Conservation (phyloP, 1,140 invertebrate genomes). For the Augochlora pura region DNA sequence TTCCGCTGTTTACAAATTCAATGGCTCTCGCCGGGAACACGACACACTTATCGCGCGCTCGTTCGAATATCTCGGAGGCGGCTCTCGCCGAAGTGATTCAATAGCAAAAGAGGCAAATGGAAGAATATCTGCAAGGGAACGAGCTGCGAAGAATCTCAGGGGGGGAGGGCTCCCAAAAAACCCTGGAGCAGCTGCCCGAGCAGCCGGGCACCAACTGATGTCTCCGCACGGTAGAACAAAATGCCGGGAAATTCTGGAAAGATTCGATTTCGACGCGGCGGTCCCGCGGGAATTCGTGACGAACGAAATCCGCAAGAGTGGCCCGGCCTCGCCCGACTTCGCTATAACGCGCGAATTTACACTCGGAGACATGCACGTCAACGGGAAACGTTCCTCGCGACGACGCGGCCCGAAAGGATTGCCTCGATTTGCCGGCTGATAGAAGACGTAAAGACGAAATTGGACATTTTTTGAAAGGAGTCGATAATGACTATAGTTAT, state of each 20-base stretch:
- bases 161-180: background rate
- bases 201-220: background rate
- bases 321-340: too few relatives aligned
- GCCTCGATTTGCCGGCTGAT: background rate
- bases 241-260: constrained; percentile 12
- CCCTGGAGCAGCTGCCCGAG: too few relatives aligned
- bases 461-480: too few relatives aligned
- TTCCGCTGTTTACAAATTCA: background rate
- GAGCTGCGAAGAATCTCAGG: background rate
- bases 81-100: background rate
- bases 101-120: background rate
- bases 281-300: constrained; percentile 9
- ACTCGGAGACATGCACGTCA: background rate
- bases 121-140: constrained; percentile 4
- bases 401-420: background rate
- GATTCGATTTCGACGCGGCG: constrained; percentile 48
- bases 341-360: background rate
- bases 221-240: background rate
- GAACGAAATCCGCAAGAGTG: constrained; percentile 27
- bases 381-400: background rate
- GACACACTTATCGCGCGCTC: background rate
- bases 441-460: background rate
- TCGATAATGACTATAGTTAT: too few relatives aligned
- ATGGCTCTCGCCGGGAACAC: background rate
- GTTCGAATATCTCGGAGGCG: too few relatives aligned